A percentile compares a stretch with the other conserved stretches of the same genome.
Conservation (phyloP, 2,113 vertebrate species). For the Arenaria interpres region DNA sequence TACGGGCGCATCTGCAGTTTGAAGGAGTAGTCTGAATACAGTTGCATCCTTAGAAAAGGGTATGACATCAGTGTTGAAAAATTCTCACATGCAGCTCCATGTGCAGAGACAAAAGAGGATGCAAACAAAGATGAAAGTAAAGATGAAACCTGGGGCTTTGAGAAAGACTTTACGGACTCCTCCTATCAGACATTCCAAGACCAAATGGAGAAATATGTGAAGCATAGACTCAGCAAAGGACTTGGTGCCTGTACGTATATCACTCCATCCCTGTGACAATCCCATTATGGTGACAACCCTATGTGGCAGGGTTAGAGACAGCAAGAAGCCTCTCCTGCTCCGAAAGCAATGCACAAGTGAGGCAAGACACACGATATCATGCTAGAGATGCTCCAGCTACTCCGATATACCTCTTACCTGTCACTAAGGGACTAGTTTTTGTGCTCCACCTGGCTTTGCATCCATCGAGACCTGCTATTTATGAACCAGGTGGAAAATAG, state of each 20-base stretch:
- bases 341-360: neutral
- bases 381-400: neutral
- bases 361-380: neutral
- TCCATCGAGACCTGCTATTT: neutral
- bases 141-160: neutral
- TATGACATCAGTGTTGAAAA: neutral
- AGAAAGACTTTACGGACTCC: neutral
- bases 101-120: neutral
- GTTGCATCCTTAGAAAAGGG: neutral
- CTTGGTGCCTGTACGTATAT: neutral
- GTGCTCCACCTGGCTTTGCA: neutral
- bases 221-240: neutral
- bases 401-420: neutral
- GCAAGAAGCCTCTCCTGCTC: neutral
- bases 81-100: neutral
- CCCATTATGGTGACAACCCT: accelerated
- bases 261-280: neutral
- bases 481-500: neutral
- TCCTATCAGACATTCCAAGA: neutral
- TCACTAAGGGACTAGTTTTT: neutral
- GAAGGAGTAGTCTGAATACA: neutral
- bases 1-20: accelerated
- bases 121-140: neutral
- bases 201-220: neutral
- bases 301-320: neutral